Percentiles rank a stretch among this genome's conserved stretches.
Evolutionary conservation across 2,797 vertebrate species (phyloP).

Genomic region (Onychomys torridus): DNA sequence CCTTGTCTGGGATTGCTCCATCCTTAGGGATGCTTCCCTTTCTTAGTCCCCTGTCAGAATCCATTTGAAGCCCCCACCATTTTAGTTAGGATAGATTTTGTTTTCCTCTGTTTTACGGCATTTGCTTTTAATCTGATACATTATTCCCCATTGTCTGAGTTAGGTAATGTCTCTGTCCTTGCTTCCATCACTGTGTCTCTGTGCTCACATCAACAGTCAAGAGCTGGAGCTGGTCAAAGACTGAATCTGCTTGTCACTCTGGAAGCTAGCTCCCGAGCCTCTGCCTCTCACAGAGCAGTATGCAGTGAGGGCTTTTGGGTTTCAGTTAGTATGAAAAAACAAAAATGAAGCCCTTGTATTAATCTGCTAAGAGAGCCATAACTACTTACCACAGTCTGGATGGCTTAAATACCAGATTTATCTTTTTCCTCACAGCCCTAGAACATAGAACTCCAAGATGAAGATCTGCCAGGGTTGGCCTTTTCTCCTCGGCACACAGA

Average conservation of each 20-base stretch:
- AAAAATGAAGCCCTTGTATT: background rate
- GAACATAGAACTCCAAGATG: background rate
- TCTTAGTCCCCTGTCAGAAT: background rate
- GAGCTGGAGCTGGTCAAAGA: background rate
- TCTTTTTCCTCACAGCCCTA: background rate
- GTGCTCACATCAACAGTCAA: background rate
- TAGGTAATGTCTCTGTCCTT: background rate
- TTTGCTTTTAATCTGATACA: background rate
- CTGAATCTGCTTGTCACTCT: background rate
- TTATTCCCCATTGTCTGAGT: background rate
- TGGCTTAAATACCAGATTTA: background rate
- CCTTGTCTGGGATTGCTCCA: background rate
- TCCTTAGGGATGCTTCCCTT: background rate
- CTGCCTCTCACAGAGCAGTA: background rate
- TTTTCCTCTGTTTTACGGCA: background rate
- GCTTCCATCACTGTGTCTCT: background rate
- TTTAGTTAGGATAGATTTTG: background rate
- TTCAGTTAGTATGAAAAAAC: conserved; percentile 6
- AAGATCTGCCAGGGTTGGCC: background rate
- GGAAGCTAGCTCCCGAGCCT: background rate
- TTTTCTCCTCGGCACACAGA: background rate
- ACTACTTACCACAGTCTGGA: background rate
- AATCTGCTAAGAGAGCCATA: background rate
- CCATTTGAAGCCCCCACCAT: background rate
- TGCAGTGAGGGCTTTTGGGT: background rate